A percentile compares a stretch with the other conserved stretches of the same genome.
Evolutionary conservation across 2,888 invertebrate genomes (phyloP).

Genomic region (Eumerus sabulonum): DNA sequence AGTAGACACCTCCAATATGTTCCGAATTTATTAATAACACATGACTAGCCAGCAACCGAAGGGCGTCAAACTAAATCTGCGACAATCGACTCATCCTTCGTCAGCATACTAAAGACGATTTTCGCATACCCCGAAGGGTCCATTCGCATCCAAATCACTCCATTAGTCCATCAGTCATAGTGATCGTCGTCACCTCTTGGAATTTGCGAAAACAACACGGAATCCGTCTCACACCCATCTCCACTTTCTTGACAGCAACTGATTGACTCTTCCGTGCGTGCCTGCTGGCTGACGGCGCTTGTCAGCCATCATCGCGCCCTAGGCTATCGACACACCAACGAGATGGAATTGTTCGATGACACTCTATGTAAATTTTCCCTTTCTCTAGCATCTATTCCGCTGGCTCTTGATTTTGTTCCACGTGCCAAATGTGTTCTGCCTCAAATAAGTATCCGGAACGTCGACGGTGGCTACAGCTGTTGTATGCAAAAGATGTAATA

Average conservation of each 20-base stretch:
- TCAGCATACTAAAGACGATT: no score
- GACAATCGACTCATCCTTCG: no score
- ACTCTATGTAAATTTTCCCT: slow-evolving; percentile 33
- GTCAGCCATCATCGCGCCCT: slow-evolving; percentile 29
- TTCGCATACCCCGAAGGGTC: no score
- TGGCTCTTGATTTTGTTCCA: slow-evolving; percentile 31
- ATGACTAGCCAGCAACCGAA: no score
- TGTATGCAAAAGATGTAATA: neutral
- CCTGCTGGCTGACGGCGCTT: slow-evolving; percentile 63
- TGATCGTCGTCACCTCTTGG: slow-evolving; percentile 51
- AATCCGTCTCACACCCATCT: slow-evolving; percentile 39
- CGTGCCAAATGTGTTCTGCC: slow-evolving; percentile 52
- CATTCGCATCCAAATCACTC: no score
- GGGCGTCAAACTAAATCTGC: no score
- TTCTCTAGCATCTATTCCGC: neutral
- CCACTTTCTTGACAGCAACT: slow-evolving; percentile 29
- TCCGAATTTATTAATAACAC: no score
- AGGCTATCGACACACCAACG: slow-evolving; percentile 20
- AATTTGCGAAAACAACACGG: slow-evolving; percentile 57
- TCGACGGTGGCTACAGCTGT: neutral
- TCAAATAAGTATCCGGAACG: slow-evolving; percentile 17
- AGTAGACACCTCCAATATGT: no score
- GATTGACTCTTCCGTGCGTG: slow-evolving; percentile 62
- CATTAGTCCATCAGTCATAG: slow-evolving; percentile 43
- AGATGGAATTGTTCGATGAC: slow-evolving; percentile 22